Conservation (phyloP, 2,113 vertebrate genomes). For the Syrmaticus mikado region DNA sequence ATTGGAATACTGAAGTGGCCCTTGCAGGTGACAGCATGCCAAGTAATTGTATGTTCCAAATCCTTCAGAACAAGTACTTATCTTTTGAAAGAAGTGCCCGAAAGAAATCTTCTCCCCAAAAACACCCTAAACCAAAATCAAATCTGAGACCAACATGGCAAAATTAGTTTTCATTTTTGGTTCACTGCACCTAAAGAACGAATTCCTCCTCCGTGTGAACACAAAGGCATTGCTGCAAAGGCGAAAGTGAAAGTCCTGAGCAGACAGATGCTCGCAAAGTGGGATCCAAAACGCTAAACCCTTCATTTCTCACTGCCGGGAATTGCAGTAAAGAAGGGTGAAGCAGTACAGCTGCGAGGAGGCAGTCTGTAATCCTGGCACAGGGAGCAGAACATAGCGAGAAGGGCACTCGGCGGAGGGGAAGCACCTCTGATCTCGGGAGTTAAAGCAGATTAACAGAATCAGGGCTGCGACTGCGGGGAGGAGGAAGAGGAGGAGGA, state of each 20-base stretch:
- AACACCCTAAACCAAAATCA: background rate
- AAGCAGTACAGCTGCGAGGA: background rate
- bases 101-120: background rate
- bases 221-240: background rate
- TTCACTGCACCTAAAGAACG: background rate
- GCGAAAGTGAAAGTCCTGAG: background rate
- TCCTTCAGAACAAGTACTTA: background rate
- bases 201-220: background rate
- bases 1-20: background rate
- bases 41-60: background rate
- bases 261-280: rapidly evolving
- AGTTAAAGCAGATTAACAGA: conserved; percentile 84
- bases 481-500: conserved; percentile 71
- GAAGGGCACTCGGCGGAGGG: background rate
- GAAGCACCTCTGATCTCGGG: conserved; percentile 81
- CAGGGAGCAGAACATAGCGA: background rate
- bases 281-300: background rate
- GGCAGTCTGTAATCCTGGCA: background rate
- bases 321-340: background rate
- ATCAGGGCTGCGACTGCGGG: conserved; percentile 29
- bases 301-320: background rate
- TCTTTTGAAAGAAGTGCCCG: background rate
- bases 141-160: background rate
- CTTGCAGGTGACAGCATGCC: background rate
- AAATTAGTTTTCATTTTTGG: background rate